Base-by-base conservation (phyloP, 2,888 invertebrate species). In the Lottia gigantea region DNA sequence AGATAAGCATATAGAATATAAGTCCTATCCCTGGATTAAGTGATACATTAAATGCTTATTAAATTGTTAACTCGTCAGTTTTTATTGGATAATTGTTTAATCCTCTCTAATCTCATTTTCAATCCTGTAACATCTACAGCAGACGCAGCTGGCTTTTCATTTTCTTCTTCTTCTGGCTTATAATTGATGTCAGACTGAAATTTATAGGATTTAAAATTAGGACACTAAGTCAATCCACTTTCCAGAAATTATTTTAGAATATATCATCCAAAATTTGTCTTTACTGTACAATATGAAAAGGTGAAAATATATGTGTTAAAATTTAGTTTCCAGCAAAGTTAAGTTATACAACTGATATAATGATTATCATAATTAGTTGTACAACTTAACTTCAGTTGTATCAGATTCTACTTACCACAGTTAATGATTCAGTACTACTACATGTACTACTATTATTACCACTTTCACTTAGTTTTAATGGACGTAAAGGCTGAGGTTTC, bases 41-140 rank as follows among this genome's bases (percentile, higher is more conserved):
- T 40, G 40, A 40, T 40, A 40, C 11, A 40, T 1, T 40, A 40
- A 40, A 40, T 40, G 40, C 40, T 40, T 40, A 6, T 40, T 8
- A 8, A 8, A 40, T 4, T 40, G 2, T 40, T 40, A n/a, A n/a
- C 40, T 40, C 40, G 1, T 40, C 40, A 40, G 40, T 40, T 40
- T 40, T 40, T 82, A 64, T 82, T 84, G 31, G 84, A 80, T 76
- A 84, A 77, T 67, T 82, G 81, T 74, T 86, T 87, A 66, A 87
- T 85, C 67, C 81, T 77, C 46, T 86, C 86, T 67, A 87, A 75
- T 68, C 87, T 77, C 68, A 79, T 82, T 75, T 86, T 86, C n/a
- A 87, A 78, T 63, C 85, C 83, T 11, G 82, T 80, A 46, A 86
- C 80, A 68, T 86, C 82, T 25, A 80, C 79, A 0, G 74, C 47